Base-by-base conservation (phyloP, 2,797 vertebrate genomes). In the Lophius americanus region DNA sequence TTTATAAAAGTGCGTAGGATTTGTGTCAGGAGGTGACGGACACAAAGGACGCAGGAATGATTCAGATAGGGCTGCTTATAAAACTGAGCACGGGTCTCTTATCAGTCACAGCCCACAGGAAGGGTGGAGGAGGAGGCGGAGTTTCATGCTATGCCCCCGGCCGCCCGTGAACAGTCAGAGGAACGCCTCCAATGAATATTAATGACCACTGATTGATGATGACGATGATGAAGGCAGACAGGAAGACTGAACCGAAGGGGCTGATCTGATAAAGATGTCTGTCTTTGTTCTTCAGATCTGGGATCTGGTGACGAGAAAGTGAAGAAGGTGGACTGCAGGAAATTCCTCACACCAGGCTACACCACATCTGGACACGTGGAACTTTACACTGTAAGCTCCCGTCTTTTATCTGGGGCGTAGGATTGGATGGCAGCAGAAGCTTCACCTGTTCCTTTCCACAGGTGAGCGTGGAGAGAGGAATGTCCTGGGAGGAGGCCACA, bases 401-500 rank as follows among this genome's bases (percentile, higher is more conserved):
- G 6, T 4, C 23, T 23, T 23, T 23, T 23, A 23, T 23, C 23
- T 23, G 23, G 23, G 23, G 23, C 23, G 23, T 23, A 23, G 23
- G 23, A 23, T 23, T 23, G 23, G 23, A 23, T 23, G 23, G 23
- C 23, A 23, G 5, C 5, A 49, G 12, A 14, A 37, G 7, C 32
- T 0, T 51, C 0, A 6, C 9, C 51, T 23, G 6, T 37, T 8
- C 48, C 32, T 50, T 37, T 49, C 74, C 71, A 43, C 65, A 99
- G 98, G 96, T 99, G 65, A 95, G 96, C 3, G 98, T 99, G 51
- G 98, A 99, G 90, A 93, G 98, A 64, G 98, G 98, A 5, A 98
- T 99, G 97, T 97, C 98, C 14, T 99, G 98, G 98, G 98, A 99
- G 35, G 98, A 99, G 80, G 98, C 97, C 9, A 97, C 96, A 0